Evolutionary conservation across 2,888 invertebrate species (phyloP).

Genomic region (Altica lythri): DNA sequence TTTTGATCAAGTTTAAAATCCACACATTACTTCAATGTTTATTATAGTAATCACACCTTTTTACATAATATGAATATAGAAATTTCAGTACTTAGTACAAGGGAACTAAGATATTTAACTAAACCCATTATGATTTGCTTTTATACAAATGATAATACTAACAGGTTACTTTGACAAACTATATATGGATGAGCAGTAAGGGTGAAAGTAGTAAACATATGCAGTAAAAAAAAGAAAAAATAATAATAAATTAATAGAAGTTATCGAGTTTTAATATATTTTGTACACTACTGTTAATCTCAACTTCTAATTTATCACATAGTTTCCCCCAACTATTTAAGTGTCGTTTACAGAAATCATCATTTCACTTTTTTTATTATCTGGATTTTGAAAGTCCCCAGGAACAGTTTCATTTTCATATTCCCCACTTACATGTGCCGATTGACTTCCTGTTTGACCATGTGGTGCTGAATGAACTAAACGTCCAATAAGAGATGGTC

Average conservation of each 20-base stretch:
- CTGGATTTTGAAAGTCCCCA: constrained; percentile 56
- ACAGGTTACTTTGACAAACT: too few species aligned
- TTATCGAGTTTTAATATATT: constrained; percentile 7
- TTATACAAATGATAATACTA: too few species aligned
- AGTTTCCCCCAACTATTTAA: constrained; percentile 28
- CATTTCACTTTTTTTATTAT: constrained; percentile 55
- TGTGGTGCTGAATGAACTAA: constrained; percentile 67
- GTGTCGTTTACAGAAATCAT: constrained; percentile 50
- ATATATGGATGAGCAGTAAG: too few species aligned
- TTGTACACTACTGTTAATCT: constrained; percentile 11
- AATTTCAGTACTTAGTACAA: too few species aligned
- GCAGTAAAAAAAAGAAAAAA: not conserved
- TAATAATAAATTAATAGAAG: not conserved
- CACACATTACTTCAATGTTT: too few species aligned
- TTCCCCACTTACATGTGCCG: constrained; percentile 39
- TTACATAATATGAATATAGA: too few species aligned
- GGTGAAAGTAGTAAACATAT: too few species aligned
- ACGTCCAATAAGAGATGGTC: constrained; percentile 64
- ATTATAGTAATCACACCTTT: too few species aligned
- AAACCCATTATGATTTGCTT: too few species aligned
- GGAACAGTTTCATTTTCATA: constrained; percentile 47
- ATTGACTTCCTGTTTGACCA: constrained; percentile 46
- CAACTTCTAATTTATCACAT: constrained; percentile 22
- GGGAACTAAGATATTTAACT: too few species aligned
- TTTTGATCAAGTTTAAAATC: too few species aligned